Conservation (phyloP, 2,888 invertebrate genomes). For the Drosophila lacicola region DNA sequence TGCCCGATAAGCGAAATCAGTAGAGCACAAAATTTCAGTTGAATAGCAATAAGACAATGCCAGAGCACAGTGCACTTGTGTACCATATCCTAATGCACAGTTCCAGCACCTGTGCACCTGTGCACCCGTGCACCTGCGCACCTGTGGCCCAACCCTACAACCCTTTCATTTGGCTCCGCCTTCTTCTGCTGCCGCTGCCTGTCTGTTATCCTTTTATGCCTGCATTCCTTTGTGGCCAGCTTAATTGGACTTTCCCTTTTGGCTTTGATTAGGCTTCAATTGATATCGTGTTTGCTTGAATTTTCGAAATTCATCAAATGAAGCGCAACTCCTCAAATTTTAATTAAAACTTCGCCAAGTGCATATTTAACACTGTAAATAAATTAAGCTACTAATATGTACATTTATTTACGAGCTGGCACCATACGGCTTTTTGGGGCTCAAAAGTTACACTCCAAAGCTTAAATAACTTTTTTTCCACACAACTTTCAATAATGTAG, state of each 20-base stretch:
- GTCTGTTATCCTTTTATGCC: background rate
- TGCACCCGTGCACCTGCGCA: background rate
- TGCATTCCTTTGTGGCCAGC: constrained; percentile 7
- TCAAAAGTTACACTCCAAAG: too few species aligned
- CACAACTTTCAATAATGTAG: too few species aligned
- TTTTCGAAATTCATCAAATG: constrained; percentile 12
- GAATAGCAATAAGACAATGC: constrained; percentile 30
- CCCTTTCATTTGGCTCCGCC: constrained; percentile 5
- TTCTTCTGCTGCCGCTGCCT: background rate
- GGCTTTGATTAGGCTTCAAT: constrained; percentile 12
- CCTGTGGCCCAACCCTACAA: background rate
- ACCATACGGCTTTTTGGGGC: too few species aligned
- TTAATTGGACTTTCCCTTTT: constrained; percentile 1
- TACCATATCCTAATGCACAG: constrained; percentile 5
- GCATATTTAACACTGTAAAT: background rate
- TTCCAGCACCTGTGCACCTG: background rate
- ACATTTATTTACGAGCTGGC: background rate
- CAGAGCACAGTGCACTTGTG: constrained; percentile 10
- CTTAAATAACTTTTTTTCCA: too few species aligned
- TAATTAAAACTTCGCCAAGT: constrained; percentile 12
- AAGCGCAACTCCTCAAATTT: constrained; percentile 6
- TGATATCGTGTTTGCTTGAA: constrained; percentile 13
- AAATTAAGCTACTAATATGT: background rate
- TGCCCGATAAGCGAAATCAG: constrained; percentile 16
- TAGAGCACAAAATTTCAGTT: constrained; percentile 12